phyloP scores from a whole-genome alignment of 92 coral and sea anemone species.

The Epizoanthus ramosus region DNA sequence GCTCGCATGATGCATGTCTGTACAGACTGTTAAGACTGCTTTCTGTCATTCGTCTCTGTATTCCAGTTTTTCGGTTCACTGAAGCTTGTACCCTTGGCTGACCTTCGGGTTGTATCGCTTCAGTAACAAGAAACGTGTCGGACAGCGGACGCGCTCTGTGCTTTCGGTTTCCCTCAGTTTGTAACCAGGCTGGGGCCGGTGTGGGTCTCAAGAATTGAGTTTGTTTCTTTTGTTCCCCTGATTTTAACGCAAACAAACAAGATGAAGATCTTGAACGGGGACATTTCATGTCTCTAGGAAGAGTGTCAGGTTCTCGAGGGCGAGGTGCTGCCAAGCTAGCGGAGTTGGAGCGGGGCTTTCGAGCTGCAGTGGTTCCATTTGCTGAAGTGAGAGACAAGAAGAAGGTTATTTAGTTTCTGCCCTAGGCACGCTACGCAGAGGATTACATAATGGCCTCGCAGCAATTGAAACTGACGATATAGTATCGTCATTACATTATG shows the following conservation, averaged over 20 bases:
- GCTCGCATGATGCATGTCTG: conserved; percentile 14
- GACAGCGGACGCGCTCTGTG: neutral
- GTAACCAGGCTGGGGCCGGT: neutral
- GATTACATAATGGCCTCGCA: neutral
- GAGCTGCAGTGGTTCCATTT: neutral
- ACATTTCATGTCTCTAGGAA: neutral
- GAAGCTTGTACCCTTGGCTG: neutral
- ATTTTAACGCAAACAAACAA: neutral
- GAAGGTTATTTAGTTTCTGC: neutral
- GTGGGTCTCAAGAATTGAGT: neutral
- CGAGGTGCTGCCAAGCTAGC: neutral
- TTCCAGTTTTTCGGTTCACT: conserved; percentile 5
- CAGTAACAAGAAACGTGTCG: neutral
- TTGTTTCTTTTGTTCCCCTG: neutral
- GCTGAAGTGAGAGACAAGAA: neutral
- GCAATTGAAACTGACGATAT: neutral
- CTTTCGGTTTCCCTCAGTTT: neutral
- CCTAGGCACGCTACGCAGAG: neutral
- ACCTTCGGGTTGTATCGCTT: neutral
- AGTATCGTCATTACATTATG: no score
- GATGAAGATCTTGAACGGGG: neutral
- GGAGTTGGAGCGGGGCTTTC: neutral
- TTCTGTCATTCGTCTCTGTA: conserved; percentile 40
- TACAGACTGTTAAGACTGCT: neutral
- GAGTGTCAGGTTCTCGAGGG: neutral